Percentiles rank a stretch among this genome's conserved stretches.
phyloP scores from a whole-genome alignment of 2,888 invertebrate species.

The Lasioglossum malachurum region DNA sequence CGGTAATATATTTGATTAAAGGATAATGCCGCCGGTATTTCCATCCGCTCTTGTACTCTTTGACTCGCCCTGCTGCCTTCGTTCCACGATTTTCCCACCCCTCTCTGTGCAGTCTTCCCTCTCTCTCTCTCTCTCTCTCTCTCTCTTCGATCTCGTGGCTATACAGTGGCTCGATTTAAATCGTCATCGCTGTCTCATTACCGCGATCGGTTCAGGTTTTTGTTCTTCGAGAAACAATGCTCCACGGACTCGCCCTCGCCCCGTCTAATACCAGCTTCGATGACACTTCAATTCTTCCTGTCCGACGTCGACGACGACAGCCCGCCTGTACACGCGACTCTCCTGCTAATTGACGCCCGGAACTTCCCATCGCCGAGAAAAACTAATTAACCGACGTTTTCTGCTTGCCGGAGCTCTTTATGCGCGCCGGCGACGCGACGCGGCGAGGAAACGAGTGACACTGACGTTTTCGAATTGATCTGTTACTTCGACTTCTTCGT shows the following conservation, averaged over 20 bases:
- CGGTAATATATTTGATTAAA: constrained; percentile 85
- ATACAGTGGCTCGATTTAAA: constrained; percentile 63
- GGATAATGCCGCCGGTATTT: constrained; percentile 83
- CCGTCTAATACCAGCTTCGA: constrained; percentile 45
- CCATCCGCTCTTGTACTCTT: constrained; percentile 67
- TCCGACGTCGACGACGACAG: background rate
- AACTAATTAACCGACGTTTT: constrained; percentile 54
- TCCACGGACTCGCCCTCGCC: constrained; percentile 28
- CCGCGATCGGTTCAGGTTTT: constrained; percentile 70
- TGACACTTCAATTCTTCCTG: constrained; percentile 56
- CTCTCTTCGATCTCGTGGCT: constrained; percentile 32
- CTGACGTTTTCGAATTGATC: background rate
- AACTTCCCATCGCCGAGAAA: constrained; percentile 23
- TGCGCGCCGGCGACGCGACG: background rate
- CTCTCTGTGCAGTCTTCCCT: background rate
- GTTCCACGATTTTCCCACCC: constrained; percentile 54
- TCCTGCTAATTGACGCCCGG: constrained; percentile 44
- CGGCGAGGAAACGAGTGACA: constrained; percentile 33
- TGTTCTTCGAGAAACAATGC: constrained; percentile 47
- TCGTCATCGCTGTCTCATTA: constrained; percentile 77
- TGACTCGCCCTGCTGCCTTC: constrained; percentile 64
- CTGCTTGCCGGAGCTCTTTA: constrained; percentile 34
- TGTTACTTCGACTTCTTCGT: background rate
- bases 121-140: background rate
- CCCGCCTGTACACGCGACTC: background rate